Evolutionary conservation across 2,888 invertebrate genomes (phyloP), one percentile per base, ranked within the genome.

Genomic region (Chloroclystis v-ata): DNA sequence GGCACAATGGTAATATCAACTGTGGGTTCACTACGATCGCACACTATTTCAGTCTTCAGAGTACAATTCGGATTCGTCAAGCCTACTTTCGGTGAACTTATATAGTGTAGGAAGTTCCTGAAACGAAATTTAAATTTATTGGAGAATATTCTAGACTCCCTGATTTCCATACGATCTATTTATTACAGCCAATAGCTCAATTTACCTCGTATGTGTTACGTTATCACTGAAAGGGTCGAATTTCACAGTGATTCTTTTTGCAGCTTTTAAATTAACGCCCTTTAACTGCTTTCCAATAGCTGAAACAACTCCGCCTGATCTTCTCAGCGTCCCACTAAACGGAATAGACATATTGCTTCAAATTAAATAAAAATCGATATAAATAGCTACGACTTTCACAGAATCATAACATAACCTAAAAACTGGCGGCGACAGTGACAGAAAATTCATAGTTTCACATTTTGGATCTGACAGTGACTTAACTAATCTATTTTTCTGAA

Each of bases 181-280:
- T n/a, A n/a, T n/a, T n/a, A n/a, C n/a, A n/a, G n/a, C n/a, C n/a
- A n/a, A n/a, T n/a, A n/a, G n/a, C n/a, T 1, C 13, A 11, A 1
- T 20, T 11, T 10, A 92, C 92, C 92, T 89, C 61, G 90, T 89
- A 56, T 90, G 89, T 52, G 82, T 85, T 47, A 92, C 92, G 78
- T 92, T 92, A 62, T 91, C 89, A 61, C 91, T 90, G 77, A 96
- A 96, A 3, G 97, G 96, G 83, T 97, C 96, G 69, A 96, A 96
- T 78, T 92, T 91, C 41, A 95, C 91, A 41, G 91, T 90, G 49
- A 97, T 90, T 77, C 91, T 90, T 65, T 93, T 93, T 0, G 94
- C 93, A 32, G 94, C 94, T 74, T 94, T 94, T 49, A 96, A 87
- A 86, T 93, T 94, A 7, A 96, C 77, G 54, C 75, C 65, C 70